Percentiles rank a stretch among this genome's conserved stretches.
These are phyloP conservation scores for Artibeus lituratus DNA, from an alignment of 2,797 vertebrate genomes.

Conservation along the genomic window DNA sequence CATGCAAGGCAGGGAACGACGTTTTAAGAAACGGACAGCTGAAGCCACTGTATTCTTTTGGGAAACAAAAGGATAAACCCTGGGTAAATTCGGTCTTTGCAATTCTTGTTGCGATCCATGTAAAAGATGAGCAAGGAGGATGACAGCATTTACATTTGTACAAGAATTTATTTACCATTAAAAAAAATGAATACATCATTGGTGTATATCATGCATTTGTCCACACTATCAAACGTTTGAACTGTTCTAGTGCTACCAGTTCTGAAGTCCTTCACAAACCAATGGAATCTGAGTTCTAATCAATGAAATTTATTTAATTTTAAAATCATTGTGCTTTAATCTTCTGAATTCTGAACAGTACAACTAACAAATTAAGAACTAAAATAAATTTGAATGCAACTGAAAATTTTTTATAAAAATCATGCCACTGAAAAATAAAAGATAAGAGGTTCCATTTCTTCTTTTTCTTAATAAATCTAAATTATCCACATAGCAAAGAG, in stretches of 20 bases:
- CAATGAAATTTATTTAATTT: slow-evolving; percentile 27
- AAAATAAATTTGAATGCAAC: slow-evolving; percentile 51
- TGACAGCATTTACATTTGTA: not conserved
- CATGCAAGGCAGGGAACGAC: slow-evolving; percentile 24
- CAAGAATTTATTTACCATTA: slow-evolving; percentile 49
- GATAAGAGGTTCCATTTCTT: slow-evolving; percentile 14
- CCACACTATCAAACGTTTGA: slow-evolving; percentile 27
- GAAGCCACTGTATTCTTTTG: slow-evolving; percentile 37
- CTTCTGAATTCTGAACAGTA: slow-evolving; percentile 41
- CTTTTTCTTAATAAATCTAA: slow-evolving; percentile 30
- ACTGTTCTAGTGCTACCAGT: slow-evolving; percentile 16
- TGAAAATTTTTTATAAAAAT: not conserved
- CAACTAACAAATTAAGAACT: slow-evolving; percentile 43
- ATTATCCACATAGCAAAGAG: not conserved
- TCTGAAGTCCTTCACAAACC: slow-evolving; percentile 31
- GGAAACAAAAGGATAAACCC: slow-evolving; percentile 53
- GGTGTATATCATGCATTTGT: slow-evolving; percentile 9
- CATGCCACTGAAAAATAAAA: slow-evolving; percentile 34
- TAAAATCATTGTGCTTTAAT: slow-evolving; percentile 33
- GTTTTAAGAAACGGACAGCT: slow-evolving; percentile 46
- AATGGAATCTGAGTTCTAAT: slow-evolving; percentile 43
- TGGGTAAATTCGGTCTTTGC: slow-evolving; percentile 31
- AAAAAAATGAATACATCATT: slow-evolving; percentile 44
- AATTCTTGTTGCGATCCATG: slow-evolving; percentile 14
- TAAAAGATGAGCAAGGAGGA: slow-evolving; percentile 60